Base-by-base conservation (phyloP, 2,888 invertebrate species). In the Candidula unifasciata region DNA sequence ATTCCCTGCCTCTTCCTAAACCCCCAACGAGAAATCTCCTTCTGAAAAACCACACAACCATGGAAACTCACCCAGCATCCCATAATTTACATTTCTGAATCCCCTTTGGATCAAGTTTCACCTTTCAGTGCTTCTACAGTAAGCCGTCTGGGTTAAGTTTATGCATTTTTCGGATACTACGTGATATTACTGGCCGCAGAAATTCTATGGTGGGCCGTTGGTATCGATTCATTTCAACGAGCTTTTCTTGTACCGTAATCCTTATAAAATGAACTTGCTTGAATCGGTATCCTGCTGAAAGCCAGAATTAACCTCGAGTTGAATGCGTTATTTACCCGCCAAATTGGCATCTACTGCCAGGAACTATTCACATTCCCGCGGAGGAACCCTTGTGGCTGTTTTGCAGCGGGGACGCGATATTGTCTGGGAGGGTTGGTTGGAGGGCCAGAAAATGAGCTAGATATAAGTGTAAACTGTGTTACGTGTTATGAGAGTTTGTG, bases 301-400 rank as follows among this genome's bases (percentile, higher is more conserved):
- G 44, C 33, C 57, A 10, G 35, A 57, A 60, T 77, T 77, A 57
- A 33, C 60, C 57, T 18, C 27, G 33, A 77, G 77, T 60, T 77
- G 60, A 77, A 60, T 21, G 57, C 77, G 30, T 77, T 77, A 77
- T 77, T 77, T 77, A 57, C 57, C 33, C 57, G 21, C 24, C 57
- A 57, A 77, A 77, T 77, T 57, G 69, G 52, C 54, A 30, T 64
- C 69, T 54, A 64, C 6, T 69, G 21, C 8, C 44, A 27, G 68
- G 33, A 76, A 44, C 80, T 73, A 24, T 35, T 44, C n/a, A 44
- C 13, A 73, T 52, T 27, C n/a, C 24, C 24, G 71, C 8, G 6
- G 18, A 13, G 21, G 8, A 16, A 21, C 24, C 6, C 44, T 3
- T 73, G 27, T 16, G 3, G 8, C 52, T 6, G 44, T n/a, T 44